These are phyloP conservation scores for Microcebus tavaratra DNA, from an alignment of 2,113 vertebrate genomes.

Conservation along the genomic window DNA sequence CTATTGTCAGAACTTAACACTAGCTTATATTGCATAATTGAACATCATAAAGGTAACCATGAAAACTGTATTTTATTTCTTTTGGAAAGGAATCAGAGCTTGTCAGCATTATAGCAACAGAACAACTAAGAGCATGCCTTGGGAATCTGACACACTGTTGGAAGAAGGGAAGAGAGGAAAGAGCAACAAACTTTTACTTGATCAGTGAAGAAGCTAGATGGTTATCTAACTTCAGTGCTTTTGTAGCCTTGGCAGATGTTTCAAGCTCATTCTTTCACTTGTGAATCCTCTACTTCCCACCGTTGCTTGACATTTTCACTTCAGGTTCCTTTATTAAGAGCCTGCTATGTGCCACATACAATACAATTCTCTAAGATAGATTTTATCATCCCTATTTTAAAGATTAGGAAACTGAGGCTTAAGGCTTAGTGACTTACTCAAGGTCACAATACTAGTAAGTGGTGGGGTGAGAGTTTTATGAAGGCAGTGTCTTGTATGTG, in stretches of 20 bases:
- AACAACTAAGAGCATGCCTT: background rate
- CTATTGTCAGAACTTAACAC: slow-evolving; percentile 15
- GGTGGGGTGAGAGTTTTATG: no score
- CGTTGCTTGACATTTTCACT: background rate
- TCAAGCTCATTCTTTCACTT: background rate
- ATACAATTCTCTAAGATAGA: background rate
- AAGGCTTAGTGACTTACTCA: no score
- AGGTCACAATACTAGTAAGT: no score
- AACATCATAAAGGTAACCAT: background rate
- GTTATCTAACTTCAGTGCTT: no score
- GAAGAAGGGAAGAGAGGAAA: background rate
- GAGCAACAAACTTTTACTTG: background rate
- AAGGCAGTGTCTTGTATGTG: background rate
- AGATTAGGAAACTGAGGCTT: no score
- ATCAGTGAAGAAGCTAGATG: background rate
- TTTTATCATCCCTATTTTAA: background rate
- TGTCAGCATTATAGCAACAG: background rate
- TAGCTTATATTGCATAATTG: slow-evolving; percentile 29
- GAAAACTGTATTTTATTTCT: slow-evolving; percentile 11
- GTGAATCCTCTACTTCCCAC: background rate
- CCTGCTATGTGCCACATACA: no score
- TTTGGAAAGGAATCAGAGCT: background rate
- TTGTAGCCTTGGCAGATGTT: background rate
- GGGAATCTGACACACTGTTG: background rate
- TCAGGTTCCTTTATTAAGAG: background rate